Evolutionary conservation across 2,888 invertebrate species (phyloP).

Genomic region (Nowickia ferox): DNA sequence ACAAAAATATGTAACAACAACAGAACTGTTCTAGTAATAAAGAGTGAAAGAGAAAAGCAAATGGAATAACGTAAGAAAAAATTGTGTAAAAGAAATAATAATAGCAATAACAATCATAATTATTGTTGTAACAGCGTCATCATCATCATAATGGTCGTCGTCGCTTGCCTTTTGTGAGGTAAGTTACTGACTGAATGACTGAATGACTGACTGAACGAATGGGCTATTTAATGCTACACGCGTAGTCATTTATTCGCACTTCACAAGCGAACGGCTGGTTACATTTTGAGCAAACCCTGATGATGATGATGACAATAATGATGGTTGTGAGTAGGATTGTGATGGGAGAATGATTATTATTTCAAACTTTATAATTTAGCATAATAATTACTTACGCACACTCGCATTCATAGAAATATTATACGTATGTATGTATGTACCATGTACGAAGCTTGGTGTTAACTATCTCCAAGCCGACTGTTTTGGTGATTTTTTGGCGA

Average conservation of each 20-base stretch:
- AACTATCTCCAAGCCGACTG: background rate
- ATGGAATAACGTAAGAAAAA: conserved; percentile 27
- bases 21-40: conserved; percentile 14
- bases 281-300: conserved; percentile 34
- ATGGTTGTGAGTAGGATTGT: conserved; percentile 37
- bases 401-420: background rate
- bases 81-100: conserved; percentile 23
- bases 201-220: conserved; percentile 5
- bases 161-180: conserved; percentile 8
- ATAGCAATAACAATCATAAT: conserved; percentile 58
- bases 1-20: conserved; percentile 35
- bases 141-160: conserved; percentile 43
- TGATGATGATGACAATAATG: conserved; percentile 30
- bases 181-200: background rate
- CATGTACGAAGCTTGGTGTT: no score
- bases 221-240: conserved; percentile 50
- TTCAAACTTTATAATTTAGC: conserved; percentile 50
- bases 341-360: conserved; percentile 57
- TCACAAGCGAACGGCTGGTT: conserved; percentile 21
- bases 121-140: conserved; percentile 68
- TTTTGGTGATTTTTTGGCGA: background rate
- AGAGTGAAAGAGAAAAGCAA: conserved; percentile 7
- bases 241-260: conserved; percentile 44
- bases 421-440: background rate
- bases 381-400: conserved; percentile 42